A percentile compares a stretch with the other conserved stretches of the same genome.
phyloP scores from a whole-genome alignment of 2,113 vertebrate species.

The Promerops cafer region DNA sequence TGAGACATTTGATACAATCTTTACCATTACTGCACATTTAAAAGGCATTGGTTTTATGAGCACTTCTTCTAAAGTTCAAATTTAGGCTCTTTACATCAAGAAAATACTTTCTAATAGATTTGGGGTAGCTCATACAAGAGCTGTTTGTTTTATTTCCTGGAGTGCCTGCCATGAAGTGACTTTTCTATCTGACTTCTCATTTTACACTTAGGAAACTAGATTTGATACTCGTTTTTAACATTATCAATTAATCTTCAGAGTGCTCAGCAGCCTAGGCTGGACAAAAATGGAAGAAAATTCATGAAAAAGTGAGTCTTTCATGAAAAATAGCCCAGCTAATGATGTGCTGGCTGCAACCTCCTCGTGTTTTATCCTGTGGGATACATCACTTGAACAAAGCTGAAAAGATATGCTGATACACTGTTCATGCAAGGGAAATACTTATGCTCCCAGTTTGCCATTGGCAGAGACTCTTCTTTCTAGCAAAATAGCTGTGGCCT shows the following conservation, averaged over 20 bases:
- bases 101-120: not conserved
- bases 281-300: not conserved
- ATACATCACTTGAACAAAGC: not conserved
- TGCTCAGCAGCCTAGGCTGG: not conserved
- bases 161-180: not conserved
- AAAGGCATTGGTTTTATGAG: not conserved
- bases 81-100: not conserved
- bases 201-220: not conserved
- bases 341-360: not conserved
- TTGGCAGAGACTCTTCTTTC: not conserved
- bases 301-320: not conserved
- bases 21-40: not conserved
- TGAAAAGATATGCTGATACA: not conserved
- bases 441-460: not conserved
- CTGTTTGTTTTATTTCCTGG: not conserved
- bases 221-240: not conserved
- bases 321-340: not conserved
- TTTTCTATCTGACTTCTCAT: not conserved
- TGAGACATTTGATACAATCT: not conserved
- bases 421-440: not conserved
- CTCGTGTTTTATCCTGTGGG: not conserved
- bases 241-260: not conserved
- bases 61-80: not conserved
- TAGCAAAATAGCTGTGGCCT: constrained; percentile 14
- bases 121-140: not conserved